Base-by-base conservation (phyloP, 1,140 invertebrate species). In the Eueides isabella region DNA sequence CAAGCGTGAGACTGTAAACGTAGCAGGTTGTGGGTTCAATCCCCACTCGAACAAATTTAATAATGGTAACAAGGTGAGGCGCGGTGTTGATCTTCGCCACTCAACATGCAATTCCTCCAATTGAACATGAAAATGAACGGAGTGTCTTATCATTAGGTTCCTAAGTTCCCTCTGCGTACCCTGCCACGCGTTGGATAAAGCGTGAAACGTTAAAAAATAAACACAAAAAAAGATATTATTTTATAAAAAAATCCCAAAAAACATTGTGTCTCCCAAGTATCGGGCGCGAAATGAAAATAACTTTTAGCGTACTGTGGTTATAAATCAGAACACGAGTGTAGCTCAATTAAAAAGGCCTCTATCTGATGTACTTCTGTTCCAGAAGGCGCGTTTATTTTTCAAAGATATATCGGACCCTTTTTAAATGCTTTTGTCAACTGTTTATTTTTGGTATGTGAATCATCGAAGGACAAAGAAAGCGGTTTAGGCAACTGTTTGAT, bases 341-440 rank as follows among this genome's bases (percentile, higher is more conserved):
- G 89, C 89, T 92, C 90, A 92, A 92, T 92, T 92, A 92, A 91
- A 55, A 91, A 82, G 77, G 75, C 79, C 75, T 74, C 82, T 92
- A 92, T 92, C 90, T 82, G 90, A 92, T 92, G 80, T 81, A 87
- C 87, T 86, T 75, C 85, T 82, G 87, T 76, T 80, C 80, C 85
- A 77, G 78, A 80, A 80, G 83, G 79, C 82, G 67, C 70, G 67
- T 81, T 81, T 79, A 74, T 81, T 79, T 82, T 78, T 78, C 14
- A 67, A 65, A 35, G 66, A 75, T 68, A 69, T 61, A 71, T 74
- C 69, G 74, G 29, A 69, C 71, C 71, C 74, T 81, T 77, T 85
- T 88, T 86, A 85, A 86, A 84, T 78, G 81, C 78, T 81, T 38
- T 83, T 87, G 81, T 86, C 82, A 86, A 81, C 63, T 71, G 72